Base-by-base conservation (phyloP, 2,888 invertebrate species). In the Erpobdella octoculata region DNA sequence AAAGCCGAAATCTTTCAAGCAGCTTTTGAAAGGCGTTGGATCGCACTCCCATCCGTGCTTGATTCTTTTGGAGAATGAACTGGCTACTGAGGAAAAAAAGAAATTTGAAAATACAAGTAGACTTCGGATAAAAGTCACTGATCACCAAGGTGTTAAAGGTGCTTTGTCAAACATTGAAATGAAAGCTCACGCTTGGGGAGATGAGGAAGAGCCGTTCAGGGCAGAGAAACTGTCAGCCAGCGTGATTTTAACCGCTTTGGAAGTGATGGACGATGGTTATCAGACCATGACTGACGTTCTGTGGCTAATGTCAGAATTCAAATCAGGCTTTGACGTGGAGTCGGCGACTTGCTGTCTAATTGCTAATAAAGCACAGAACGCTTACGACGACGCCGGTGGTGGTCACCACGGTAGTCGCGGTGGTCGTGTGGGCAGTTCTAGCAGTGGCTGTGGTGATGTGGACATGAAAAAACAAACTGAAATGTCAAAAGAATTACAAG, bases 261-360 rank as follows among this genome's bases (percentile, higher is more conserved):
- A 53, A 28, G 28, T 28, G 21, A 4, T 53, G 53, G 53, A 53
- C 1, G 53, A 53, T n/a, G 21, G 28, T 21, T 21, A 53, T 1
- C 53, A 53, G 15, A 53, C 53, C 21, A 25, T 53, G 53, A 28
- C 53, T 12, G 21, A 21, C 8, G 8, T 53, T 21, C 21, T 53
- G 53, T 53, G 53, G 53, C n/a, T 53, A 28, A 53, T 53, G 53
- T 53, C 53, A 12, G 53, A 53, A 21, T 53, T 53, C 28, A 53
- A 28, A 53, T 53, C 28, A 15, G 53, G 53, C 28, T 53, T 53
- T 53, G 53, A 53, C 28, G 21, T 53, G 9, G 53, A 53, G 53
- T 18, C 53, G 21, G 53, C 15, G 2, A 5, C 28, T 21, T 53
- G 53, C 28, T 5, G 21, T 9, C 21, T 53, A 28, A 53, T 21